Evolutionary conservation across 2,888 invertebrate species (phyloP).

Genomic region (Thera britannica): DNA sequence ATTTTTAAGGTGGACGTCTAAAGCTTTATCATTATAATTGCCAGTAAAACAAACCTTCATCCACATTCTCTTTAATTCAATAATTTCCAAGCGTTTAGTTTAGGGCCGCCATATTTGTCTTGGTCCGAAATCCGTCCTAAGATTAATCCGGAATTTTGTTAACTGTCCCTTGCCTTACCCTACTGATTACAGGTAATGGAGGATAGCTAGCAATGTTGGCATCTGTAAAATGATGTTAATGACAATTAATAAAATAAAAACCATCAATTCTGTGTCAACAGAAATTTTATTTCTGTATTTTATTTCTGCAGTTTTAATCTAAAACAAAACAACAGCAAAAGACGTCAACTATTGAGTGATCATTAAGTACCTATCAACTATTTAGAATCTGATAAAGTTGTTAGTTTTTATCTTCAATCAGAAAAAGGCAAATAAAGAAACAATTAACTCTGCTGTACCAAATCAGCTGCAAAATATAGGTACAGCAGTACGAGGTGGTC

Average conservation of each 20-base stretch:
- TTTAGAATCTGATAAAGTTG: too few relatives aligned
- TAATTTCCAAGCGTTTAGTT: slow-evolving; percentile 78
- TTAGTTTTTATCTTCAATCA: too few relatives aligned
- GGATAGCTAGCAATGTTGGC: not conserved
- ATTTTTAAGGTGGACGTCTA: not conserved
- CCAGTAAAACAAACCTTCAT: slow-evolving; percentile 53
- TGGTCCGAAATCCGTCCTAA: slow-evolving; percentile 75
- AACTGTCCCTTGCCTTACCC: slow-evolving; percentile 55
- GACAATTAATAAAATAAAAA: too few relatives aligned
- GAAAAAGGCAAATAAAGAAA: not conserved
- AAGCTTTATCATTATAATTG: not conserved
- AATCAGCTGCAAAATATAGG: not conserved
- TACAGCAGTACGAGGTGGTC: slow-evolving; percentile 44
- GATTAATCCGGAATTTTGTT: slow-evolving; percentile 78
- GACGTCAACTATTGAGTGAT: too few relatives aligned
- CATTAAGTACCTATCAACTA: too few relatives aligned
- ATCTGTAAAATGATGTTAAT: too few relatives aligned
- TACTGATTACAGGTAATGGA: slow-evolving; percentile 1
- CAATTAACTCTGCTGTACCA: slow-evolving; percentile 8
- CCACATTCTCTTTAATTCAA: slow-evolving; percentile 73
- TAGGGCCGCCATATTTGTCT: slow-evolving; percentile 77
- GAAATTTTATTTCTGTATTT: too few relatives aligned
- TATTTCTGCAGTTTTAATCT: too few relatives aligned
- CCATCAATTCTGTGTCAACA: too few relatives aligned
- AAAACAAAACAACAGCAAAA: too few relatives aligned